phyloP scores from a whole-genome alignment of 2,113 vertebrate species.

The Aegithalos caudatus region DNA sequence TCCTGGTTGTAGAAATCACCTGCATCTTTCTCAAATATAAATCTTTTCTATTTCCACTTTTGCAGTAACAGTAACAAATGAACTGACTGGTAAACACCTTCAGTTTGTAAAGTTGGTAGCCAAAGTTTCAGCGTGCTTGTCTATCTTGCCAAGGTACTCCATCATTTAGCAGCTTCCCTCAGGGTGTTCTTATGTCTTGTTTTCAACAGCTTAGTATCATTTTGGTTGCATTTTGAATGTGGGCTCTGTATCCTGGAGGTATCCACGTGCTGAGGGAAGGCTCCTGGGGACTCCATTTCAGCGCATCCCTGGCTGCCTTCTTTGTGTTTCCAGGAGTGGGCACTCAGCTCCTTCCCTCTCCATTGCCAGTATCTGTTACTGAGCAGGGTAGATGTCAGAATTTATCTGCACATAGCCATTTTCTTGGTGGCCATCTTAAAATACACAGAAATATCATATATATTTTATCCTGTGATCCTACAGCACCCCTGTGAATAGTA shows the following conservation, averaged over 20 bases:
- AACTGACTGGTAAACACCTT: accelerated
- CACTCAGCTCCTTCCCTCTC: neutral
- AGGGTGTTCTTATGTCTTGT: neutral
- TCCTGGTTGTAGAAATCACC: neutral
- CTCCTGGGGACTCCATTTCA: neutral
- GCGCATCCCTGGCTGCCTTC: neutral
- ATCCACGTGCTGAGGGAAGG: neutral
- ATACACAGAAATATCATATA: neutral
- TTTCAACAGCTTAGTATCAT: neutral
- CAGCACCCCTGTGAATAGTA: neutral
- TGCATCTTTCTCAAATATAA: neutral
- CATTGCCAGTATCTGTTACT: neutral
- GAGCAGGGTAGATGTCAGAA: neutral
- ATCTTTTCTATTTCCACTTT: neutral
- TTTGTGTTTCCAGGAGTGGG: neutral
- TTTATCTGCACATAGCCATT: neutral
- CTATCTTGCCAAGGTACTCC: neutral
- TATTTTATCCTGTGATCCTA: neutral
- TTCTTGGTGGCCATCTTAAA: neutral
- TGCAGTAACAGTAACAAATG: neutral
- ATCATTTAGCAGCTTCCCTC: neutral
- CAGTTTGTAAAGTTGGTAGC: neutral
- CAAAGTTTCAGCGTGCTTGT: neutral
- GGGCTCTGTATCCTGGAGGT: neutral
- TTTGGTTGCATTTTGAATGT: neutral